These are phyloP conservation scores for Agrilus biguttatus DNA, from an alignment of 2,888 invertebrate genomes.

Conservation along the genomic window DNA sequence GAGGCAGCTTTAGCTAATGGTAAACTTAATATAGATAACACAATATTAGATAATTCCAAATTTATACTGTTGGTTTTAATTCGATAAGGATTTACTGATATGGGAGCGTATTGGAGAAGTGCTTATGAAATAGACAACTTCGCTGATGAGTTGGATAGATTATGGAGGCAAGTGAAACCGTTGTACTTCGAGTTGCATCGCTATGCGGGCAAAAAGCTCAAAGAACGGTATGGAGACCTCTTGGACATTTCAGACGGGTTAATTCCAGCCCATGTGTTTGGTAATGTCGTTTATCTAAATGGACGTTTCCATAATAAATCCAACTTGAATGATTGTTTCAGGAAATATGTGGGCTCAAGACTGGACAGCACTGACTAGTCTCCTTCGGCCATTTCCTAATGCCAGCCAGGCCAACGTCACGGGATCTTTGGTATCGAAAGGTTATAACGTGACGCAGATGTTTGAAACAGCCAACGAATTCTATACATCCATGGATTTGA, in stretches of 20 bases:
- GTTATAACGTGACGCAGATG: constrained; percentile 31
- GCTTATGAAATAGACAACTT: constrained; percentile 19
- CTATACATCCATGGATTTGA: constrained; percentile 31
- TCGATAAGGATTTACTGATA: background rate
- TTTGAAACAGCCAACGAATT: constrained; percentile 39
- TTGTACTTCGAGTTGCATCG: constrained; percentile 49
- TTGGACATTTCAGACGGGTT: constrained; percentile 33
- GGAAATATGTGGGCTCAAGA: constrained; percentile 52
- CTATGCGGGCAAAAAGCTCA: constrained; percentile 44
- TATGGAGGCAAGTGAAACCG: constrained; percentile 47
- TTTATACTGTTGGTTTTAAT: background rate
- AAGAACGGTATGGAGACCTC: constrained; percentile 34
- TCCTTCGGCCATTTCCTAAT: constrained; percentile 35
- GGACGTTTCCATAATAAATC: background rate
- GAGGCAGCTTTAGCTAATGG: constrained; percentile 40
- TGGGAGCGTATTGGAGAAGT: background rate
- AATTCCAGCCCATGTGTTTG: constrained; percentile 53
- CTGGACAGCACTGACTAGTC: constrained; percentile 36
- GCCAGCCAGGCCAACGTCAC: constrained; percentile 36
- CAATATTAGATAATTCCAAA: background rate
- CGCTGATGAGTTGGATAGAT: constrained; percentile 21
- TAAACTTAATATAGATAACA: constrained; percentile 7
- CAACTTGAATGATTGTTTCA: constrained; percentile 16
- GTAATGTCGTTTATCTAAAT: background rate
- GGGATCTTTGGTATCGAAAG: constrained; percentile 29